Conservation (phyloP, 1,140 invertebrate species). For the Sitobion miscanthi region DNA sequence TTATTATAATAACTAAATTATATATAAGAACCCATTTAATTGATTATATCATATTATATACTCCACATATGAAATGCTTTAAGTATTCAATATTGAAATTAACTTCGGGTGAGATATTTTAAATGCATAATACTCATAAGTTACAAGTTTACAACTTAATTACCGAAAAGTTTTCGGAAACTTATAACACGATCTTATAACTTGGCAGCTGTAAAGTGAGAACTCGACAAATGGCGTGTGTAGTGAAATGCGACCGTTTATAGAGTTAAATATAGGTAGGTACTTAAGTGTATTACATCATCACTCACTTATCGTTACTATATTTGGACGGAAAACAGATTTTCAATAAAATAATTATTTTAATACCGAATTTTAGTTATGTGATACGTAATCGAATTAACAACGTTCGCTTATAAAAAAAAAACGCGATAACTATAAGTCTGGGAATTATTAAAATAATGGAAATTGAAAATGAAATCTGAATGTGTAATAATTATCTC, state of each 20-base stretch:
- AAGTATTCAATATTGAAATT: neutral
- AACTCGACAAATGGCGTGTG: neutral
- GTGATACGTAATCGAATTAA: neutral
- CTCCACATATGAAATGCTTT: neutral
- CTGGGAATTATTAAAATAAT: neutral
- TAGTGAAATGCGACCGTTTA: neutral
- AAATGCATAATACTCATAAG: neutral
- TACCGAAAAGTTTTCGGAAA: neutral
- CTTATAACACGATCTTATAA: neutral
- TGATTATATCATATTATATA: neutral
- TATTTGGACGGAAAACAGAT: neutral
- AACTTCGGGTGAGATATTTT: neutral
- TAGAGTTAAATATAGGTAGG: neutral
- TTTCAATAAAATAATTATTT: conserved; percentile 14
- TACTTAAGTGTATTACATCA: neutral
- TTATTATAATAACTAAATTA: neutral
- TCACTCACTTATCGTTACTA: neutral
- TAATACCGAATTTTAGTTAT: neutral
- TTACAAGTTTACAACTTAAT: neutral
- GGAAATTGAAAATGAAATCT: neutral
- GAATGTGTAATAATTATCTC: neutral
- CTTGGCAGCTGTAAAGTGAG: neutral
- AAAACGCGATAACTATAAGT: neutral
- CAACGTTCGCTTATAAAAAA: neutral
- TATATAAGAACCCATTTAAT: neutral